phyloP scores from a whole-genome alignment of 2,888 invertebrate species.

The Polyommatus iphigenia region DNA sequence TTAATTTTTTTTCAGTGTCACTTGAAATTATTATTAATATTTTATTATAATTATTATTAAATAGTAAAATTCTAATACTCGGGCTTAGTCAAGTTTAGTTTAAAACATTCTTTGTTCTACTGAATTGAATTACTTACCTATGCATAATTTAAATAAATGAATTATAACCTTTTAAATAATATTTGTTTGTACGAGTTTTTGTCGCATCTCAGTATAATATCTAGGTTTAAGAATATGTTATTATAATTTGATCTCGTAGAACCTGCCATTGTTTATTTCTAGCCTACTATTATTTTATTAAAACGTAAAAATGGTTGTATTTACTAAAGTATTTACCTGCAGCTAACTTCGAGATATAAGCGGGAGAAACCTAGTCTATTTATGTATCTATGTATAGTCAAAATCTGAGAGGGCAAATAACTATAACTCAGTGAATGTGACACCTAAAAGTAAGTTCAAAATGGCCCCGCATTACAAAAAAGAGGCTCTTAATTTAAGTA shows the following conservation, averaged over 20 bases:
- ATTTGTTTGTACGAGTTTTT: constrained; percentile 22
- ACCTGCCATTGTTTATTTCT: neutral
- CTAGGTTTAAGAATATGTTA: neutral
- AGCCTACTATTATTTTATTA: neutral
- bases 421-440: too few relatives aligned
- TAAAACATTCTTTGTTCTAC: neutral
- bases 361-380: neutral
- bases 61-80: neutral
- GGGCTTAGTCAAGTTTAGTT: constrained; percentile 4
- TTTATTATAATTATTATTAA: neutral
- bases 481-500: neutral
- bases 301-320: neutral
- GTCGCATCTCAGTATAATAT: neutral
- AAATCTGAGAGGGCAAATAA: neutral
- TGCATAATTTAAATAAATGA: constrained; percentile 2
- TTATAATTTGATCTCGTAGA: constrained; percentile 17
- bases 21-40: neutral
- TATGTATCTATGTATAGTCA: neutral
- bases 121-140: neutral
- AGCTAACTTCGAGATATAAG: neutral
- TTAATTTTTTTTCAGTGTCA: neutral
- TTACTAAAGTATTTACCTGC: neutral
- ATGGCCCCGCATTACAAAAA: too few relatives aligned
- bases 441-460: too few relatives aligned
- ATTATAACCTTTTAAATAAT: constrained; percentile 7